Conservation (phyloP, 2,888 invertebrate genomes). For the Dusona sp. region DNA sequence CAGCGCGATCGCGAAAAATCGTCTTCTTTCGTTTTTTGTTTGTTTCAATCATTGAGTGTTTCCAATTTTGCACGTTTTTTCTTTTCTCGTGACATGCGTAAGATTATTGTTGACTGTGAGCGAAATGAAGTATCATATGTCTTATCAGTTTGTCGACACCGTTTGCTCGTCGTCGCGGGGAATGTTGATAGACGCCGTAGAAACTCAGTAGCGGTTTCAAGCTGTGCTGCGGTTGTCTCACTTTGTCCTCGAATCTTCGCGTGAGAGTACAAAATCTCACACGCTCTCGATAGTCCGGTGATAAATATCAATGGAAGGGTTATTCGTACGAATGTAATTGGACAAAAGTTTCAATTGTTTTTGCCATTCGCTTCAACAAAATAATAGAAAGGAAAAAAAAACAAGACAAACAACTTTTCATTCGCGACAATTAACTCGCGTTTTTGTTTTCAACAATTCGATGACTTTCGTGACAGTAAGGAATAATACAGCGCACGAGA, state of each 20-base stretch:
- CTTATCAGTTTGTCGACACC: constrained; percentile 81
- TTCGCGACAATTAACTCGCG: background rate
- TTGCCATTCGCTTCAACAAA: background rate
- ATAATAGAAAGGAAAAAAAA: background rate
- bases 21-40: background rate
- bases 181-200: constrained; percentile 61
- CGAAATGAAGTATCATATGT: constrained; percentile 53
- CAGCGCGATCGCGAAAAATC: background rate
- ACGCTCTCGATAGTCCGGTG: background rate
- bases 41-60: background rate
- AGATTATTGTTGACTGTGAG: constrained; percentile 49
- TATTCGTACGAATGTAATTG: background rate
- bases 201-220: constrained; percentile 61
- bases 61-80: constrained; percentile 1
- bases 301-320: background rate
- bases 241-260: constrained; percentile 61
- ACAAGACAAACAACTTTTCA: background rate
- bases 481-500: background rate
- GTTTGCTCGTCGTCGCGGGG: constrained; percentile 72
- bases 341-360: background rate
- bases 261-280: constrained; percentile 51
- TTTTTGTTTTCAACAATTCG: constrained; percentile 21
- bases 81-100: constrained; percentile 15
- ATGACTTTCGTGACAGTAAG: constrained; percentile 38
- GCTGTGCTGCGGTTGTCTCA: constrained; percentile 55